Percentiles rank a stretch among this genome's conserved stretches.
These are phyloP conservation scores for Oceanites oceanicus DNA, from an alignment of 2,113 vertebrate genomes.

Conservation along the genomic window DNA sequence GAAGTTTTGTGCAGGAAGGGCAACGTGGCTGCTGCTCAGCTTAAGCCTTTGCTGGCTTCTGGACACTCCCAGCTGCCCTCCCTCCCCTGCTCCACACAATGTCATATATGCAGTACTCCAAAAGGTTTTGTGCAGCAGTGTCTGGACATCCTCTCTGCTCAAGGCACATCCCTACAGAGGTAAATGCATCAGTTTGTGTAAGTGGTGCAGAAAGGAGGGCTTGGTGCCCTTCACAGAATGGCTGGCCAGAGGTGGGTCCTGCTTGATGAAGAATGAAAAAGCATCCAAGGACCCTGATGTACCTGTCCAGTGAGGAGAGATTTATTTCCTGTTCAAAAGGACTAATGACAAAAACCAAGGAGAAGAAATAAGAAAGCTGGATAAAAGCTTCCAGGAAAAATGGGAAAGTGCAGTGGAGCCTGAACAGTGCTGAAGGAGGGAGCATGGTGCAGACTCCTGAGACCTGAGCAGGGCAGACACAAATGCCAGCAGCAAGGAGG, in stretches of 20 bases:
- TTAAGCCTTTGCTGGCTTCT: not conserved
- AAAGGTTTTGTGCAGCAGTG: not conserved
- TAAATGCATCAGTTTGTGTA: not conserved
- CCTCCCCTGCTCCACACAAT: accelerated
- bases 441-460: not conserved
- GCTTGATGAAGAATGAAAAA: not conserved
- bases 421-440: not conserved
- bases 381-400: not conserved
- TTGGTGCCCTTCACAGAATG: not conserved
- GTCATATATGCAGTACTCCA: not conserved
- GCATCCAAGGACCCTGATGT: accelerated
- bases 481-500: not conserved
- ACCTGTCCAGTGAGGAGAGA: not conserved
- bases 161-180: not conserved
- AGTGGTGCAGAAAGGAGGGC: not conserved
- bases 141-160: not conserved
- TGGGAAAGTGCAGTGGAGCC: not conserved
- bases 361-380: not conserved
- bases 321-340: not conserved
- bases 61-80: not conserved
- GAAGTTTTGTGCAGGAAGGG: not conserved
- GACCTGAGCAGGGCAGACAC: not conserved
- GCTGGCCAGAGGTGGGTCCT: not conserved
- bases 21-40: not conserved
- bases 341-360: not conserved